These are phyloP conservation scores for Hiodon alosoides DNA, from an alignment of 2,113 vertebrate species.

Conservation along the genomic window DNA sequence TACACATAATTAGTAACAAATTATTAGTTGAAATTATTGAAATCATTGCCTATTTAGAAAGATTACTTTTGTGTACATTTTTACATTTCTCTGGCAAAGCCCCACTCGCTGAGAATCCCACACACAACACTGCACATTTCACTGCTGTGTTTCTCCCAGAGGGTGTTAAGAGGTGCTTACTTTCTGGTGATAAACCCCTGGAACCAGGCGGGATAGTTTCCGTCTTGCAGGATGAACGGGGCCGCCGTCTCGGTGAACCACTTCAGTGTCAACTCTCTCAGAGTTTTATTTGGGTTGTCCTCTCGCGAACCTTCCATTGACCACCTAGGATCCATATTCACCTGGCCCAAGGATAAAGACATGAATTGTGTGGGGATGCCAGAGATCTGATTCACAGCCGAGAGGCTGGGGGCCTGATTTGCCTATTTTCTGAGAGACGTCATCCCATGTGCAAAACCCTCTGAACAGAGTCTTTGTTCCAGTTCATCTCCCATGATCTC, in stretches of 20 bases:
- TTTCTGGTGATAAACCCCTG: slow-evolving; percentile 75
- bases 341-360: slow-evolving; percentile 24
- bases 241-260: slow-evolving; percentile 81
- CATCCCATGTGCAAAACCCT: slow-evolving; percentile 18
- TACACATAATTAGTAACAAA: not conserved
- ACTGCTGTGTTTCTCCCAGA: not conserved
- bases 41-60: too few relatives aligned
- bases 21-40: too few relatives aligned
- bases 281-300: slow-evolving; percentile 37
- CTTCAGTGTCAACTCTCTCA: slow-evolving; percentile 59
- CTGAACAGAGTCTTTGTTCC: slow-evolving; percentile 45
- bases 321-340: slow-evolving; percentile 54
- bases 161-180: slow-evolving; percentile 53
- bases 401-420: slow-evolving; percentile 58
- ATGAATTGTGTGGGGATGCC: too few relatives aligned
- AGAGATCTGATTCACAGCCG: too few relatives aligned
- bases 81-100: too few relatives aligned
- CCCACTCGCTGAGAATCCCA: not conserved
- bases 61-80: too few relatives aligned
- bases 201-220: slow-evolving; percentile 77
- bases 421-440: slow-evolving; percentile 52
- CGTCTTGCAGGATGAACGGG: slow-evolving; percentile 52
- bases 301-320: not conserved
- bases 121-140: not conserved
- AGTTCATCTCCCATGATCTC: slow-evolving; percentile 27